Evolutionary conservation across 2,888 invertebrate species (phyloP).

Genomic region (Eulithis prunata): DNA sequence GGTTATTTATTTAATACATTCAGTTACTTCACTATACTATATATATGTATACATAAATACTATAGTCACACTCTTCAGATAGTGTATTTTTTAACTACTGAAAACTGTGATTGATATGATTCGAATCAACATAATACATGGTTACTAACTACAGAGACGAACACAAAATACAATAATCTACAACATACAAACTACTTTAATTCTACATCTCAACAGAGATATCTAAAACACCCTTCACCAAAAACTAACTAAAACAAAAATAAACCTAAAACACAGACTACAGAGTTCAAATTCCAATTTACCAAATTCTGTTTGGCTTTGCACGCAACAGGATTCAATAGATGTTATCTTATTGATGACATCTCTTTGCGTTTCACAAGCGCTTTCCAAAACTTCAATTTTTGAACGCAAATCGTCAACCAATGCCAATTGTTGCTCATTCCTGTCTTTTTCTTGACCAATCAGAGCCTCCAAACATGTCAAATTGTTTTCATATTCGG

Average conservation of each 20-base stretch:
- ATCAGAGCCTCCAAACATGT: conserved; percentile 55
- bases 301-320: conserved; percentile 59
- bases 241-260: conserved; percentile 26
- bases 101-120: no score
- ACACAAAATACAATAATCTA: conserved; percentile 20
- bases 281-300: conserved; percentile 37
- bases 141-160: conserved; percentile 19
- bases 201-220: conserved; percentile 21
- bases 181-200: conserved; percentile 22
- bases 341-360: conserved; percentile 51
- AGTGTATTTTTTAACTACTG: no score
- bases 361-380: conserved; percentile 55
- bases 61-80: no score
- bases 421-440: conserved; percentile 52
- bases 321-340: conserved; percentile 49
- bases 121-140: not conserved
- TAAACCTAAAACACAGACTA: conserved; percentile 40
- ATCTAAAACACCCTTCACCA: conserved; percentile 27
- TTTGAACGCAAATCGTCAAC: conserved; percentile 57
- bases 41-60: no score
- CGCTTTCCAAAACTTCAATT: conserved; percentile 54
- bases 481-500: conserved; percentile 63
- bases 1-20: no score
- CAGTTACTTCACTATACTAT: no score
- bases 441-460: conserved; percentile 58